Evolutionary conservation across 2,888 invertebrate genomes (phyloP).

Genomic region (Dasysyrphus tricinctus): DNA sequence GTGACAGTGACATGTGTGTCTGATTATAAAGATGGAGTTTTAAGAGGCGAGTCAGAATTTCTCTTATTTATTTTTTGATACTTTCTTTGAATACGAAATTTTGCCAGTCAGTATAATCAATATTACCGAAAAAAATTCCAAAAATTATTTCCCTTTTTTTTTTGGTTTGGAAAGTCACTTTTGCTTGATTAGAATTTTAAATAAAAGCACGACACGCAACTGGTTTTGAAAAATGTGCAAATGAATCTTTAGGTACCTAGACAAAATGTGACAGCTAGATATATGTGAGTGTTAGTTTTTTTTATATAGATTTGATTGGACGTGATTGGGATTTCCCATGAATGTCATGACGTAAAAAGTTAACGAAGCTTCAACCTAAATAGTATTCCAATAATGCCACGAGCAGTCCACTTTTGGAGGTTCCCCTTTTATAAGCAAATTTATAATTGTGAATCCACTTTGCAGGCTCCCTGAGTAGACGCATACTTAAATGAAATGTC

Average conservation of each 20-base stretch:
- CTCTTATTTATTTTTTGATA: background rate
- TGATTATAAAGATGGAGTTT: background rate
- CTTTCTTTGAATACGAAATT: background rate
- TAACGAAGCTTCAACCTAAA: background rate
- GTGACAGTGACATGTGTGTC: background rate
- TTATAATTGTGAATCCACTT: background rate
- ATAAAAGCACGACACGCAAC: background rate
- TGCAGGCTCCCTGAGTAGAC: no score
- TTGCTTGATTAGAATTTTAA: slow-evolving; percentile 19
- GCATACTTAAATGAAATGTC: no score
- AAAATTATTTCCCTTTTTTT: slow-evolving; percentile 5
- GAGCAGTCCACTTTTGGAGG: background rate
- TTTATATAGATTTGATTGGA: background rate
- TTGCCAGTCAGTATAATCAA: background rate
- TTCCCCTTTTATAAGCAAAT: background rate
- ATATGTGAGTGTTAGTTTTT: background rate
- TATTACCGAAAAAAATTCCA: background rate
- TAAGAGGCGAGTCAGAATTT: background rate
- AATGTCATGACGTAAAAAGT: slow-evolving; percentile 9
- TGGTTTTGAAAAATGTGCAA: slow-evolving; percentile 4
- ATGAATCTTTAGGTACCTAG: background rate
- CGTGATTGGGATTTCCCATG: slow-evolving; percentile 34
- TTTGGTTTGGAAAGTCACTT: slow-evolving; percentile 5
- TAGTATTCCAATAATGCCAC: background rate
- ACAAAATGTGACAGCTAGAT: background rate